Base-by-base conservation (phyloP, 2,888 invertebrate genomes). In the Acronicta aceris region DNA sequence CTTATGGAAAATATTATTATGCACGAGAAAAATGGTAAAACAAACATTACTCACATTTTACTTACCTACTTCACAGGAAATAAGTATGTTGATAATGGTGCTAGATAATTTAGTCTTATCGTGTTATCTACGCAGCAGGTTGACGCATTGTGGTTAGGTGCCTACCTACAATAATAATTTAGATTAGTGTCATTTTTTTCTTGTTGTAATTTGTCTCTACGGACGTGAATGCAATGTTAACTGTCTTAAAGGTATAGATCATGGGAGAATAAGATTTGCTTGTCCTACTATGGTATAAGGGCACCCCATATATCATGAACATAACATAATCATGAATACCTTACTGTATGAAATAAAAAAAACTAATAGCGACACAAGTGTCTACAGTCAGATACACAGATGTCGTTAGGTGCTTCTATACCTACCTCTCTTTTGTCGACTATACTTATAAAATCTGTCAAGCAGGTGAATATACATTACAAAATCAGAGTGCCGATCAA, bases 401-500 rank as follows among this genome's bases (percentile, higher is more conserved):
- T 21, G 21, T 4, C 21, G 4, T 21, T 21, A 21, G 21, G 21
- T 21, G 21, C 21, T 21, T 21, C n/a, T n/a, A 4, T 4, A 21
- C 21, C 2, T 21, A 21, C 21, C 21, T 21, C 21, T 21, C 21
- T 21, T 21, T 21, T 21, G 21, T 21, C 21, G 21, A 30, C 9
- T 30, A 4, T 30, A 2, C 30, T 10, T 16, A 17, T 50, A 27
- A 2, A 27, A 46, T 62, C 27, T 55, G 36, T 62, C n/a, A 42
- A 50, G 17, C 76, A 85, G 85, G 80, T 42, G 63, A 71, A 27
- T 76, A 76, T 59, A 42, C 8, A 30, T 56, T 84, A 25, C 73
- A 79, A 57, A 71, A 81, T 33, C 76, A 76, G 52, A 79, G 67
- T 36, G 80, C 82, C 8, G 85, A 83, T 60, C 84, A 82, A 64